Percentiles rank a stretch among this genome's conserved stretches.
These are phyloP conservation scores for Acridotheres tristis DNA, from an alignment of 2,797 vertebrate species.

Conservation along the genomic window DNA sequence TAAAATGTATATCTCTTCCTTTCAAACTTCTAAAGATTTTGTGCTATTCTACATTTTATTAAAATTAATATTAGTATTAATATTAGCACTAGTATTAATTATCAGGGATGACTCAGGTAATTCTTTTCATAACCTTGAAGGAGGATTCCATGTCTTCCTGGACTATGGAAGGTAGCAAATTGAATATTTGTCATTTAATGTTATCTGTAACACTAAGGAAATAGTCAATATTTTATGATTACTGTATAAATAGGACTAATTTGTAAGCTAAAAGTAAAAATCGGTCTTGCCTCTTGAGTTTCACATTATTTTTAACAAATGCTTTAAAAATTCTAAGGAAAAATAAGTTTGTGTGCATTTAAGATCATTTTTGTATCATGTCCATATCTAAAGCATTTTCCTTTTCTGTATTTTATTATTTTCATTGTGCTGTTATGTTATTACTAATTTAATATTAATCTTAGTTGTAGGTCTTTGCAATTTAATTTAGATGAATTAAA, in stretches of 20 bases:
- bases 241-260: not conserved
- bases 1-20: not conserved
- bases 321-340: not conserved
- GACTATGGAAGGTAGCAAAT: not conserved
- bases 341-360: not conserved
- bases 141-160: not conserved
- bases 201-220: not conserved
- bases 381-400: not conserved
- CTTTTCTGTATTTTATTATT: not conserved
- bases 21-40: not conserved
- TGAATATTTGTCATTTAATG: not conserved
- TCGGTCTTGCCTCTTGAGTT: not conserved
- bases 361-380: not conserved
- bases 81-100: not conserved
- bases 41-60: not conserved
- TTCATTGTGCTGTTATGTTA: not conserved
- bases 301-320: not conserved
- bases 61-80: no score
- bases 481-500: not conserved
- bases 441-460: not conserved
- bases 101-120: not conserved
- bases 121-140: not conserved
- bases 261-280: not conserved
- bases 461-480: not conserved
- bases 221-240: not conserved